Evolutionary conservation across 2,797 vertebrate species (phyloP), one percentile per base, ranked within the genome.

Genomic region (Hemibagrus guttatus): DNA sequence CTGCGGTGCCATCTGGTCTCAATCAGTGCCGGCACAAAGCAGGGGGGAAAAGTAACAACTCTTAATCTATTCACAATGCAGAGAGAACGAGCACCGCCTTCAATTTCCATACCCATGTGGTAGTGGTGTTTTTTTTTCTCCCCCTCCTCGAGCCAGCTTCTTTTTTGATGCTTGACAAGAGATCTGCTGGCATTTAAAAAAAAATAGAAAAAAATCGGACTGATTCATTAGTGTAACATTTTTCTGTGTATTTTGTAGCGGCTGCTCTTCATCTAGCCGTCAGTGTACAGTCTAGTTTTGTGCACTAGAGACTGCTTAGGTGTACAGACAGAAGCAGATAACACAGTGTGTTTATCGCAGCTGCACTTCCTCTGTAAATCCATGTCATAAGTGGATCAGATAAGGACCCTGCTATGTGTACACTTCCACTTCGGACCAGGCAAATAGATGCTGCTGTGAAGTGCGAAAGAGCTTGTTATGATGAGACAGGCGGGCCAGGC

Each of bases 1-100:
- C 88, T 92, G 93, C 93, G 95, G 95, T 97, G 95, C 97, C 96
- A 97, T 99, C 97, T 99, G 97, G 97, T 98, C 95, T 95, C 96
- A 95, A 99, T 99, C 97, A 86, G 85, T 28, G 11, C n/a, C 97
- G 95, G 94, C 81, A 93, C 91, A 92, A 88, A 92, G 42, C 21
- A 93, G 93, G 94, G 91, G 88, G 83, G 89, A 89, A 91, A 83
- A 85, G 89, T 89, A 96, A 94, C 95, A 94, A 95, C 95, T 96
- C 95, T 92, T 94, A 94, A 95, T 94, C 94, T 91, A 93, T 94
- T 95, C 92, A 91, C 94, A 95, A 93, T 90, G 92, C 90, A 84
- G 88, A 91, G 92, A 92, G 94, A 91, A 88, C 90, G 90, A 91
- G 91, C 88, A 91, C 42, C 63, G 86, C 91, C 93, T 95, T 93